Evolutionary conservation across 2,888 invertebrate species (phyloP), one percentile per base, ranked within the genome.

Genomic region (Plutella xylostella): DNA sequence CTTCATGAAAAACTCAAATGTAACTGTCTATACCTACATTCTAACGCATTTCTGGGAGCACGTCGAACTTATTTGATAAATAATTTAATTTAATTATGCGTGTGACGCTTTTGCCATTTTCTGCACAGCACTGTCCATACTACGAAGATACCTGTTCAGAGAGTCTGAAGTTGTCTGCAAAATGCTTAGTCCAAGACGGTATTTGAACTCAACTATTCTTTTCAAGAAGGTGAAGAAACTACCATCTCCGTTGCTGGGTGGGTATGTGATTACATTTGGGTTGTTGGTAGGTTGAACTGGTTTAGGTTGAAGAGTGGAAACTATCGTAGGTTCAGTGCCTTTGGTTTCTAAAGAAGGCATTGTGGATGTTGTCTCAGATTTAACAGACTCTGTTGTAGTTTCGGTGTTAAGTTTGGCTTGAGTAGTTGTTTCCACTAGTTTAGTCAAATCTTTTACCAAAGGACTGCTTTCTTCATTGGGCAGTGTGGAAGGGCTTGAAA

Each of bases 121-220:
- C 43, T 65, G 57, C 38, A 58, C 56, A 20, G 61, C 52, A 50
- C 63, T 58, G 56, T 90, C 88, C 50, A 90, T 86, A 53, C 84
- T 84, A 43, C 86, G 84, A 34, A 90, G 70, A 63, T 91, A 90
- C 57, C 85, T 86, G 22, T 88, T 88, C 41, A 92, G 73, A 4
- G 88, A 87, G 43, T 89, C 87, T 9, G 91, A 89, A 2, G 91
- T 89, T 46, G 87, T 88, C 58, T 89, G 88, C 14, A 92, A 64
- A 49, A 92, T 79, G 46, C 89, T 88, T 44, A 92, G 63, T 0
- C 91, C 91, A 38, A 91, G 66, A 56, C 87, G 84, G 22, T 91
- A 74, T 66, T 92, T 92, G 44, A 90, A 85, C 58, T 90, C 89
- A 2, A 91, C 84, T 31, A 92, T 68, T 53, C 88, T 86, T 59